Evolutionary conservation across 2,113 vertebrate genomes (phyloP).

Genomic region (Canis aureus): DNA sequence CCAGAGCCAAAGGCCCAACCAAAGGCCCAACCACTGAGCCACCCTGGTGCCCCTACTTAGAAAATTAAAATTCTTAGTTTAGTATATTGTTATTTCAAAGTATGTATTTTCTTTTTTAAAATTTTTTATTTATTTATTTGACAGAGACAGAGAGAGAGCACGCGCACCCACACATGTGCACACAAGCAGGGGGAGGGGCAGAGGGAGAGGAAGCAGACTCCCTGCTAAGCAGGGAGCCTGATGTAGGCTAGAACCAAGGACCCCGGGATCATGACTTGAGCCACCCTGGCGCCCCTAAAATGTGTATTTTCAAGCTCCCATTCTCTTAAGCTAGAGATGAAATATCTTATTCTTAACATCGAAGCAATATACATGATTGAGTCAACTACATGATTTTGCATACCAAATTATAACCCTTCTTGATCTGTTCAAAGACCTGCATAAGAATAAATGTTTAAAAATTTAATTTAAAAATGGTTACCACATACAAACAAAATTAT

Average conservation of each 20-base stretch:
- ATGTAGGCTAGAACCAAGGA: too few relatives aligned
- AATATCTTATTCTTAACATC: neutral
- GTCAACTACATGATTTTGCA: neutral
- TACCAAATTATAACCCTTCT: neutral
- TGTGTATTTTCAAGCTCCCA: slow-evolving; percentile 9
- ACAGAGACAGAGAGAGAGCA: too few relatives aligned
- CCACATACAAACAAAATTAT: neutral
- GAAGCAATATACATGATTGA: neutral
- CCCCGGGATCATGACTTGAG: too few relatives aligned
- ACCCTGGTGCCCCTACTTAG: too few relatives aligned
- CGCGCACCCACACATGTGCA: too few relatives aligned
- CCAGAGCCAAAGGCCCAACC: too few relatives aligned
- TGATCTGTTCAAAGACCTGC: slow-evolving; percentile 12
- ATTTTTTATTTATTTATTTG: too few relatives aligned
- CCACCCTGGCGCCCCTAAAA: too few relatives aligned
- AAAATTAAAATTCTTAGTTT: neutral
- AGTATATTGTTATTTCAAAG: neutral
- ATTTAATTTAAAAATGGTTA: slow-evolving; percentile 17
- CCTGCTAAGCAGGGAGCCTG: too few relatives aligned
- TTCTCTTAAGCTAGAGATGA: neutral
- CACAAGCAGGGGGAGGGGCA: too few relatives aligned
- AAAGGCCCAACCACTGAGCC: too few relatives aligned
- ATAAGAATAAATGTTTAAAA: slow-evolving; percentile 13
- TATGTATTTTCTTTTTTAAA: neutral
- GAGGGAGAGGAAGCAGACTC: too few relatives aligned